A percentile compares a stretch with the other conserved stretches of the same genome.
Evolutionary conservation across 2,888 invertebrate species (phyloP).

Genomic region (Lumbricus terrestris): DNA sequence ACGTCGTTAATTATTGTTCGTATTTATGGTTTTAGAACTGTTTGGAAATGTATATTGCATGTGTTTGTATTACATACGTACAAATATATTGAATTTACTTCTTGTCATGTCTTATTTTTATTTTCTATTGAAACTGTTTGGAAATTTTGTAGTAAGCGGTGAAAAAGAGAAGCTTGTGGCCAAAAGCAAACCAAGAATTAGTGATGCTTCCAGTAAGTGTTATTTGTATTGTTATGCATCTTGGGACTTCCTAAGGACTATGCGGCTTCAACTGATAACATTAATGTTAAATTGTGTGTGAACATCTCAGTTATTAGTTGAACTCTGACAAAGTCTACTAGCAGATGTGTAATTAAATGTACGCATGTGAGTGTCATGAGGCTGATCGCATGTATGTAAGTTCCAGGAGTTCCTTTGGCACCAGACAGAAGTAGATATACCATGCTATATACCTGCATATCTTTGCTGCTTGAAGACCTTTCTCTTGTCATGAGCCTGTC

Average conservation of each 20-base stretch:
- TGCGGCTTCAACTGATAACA: not conserved
- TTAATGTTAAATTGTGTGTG: not conserved
- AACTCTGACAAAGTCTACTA: too few relatives aligned
- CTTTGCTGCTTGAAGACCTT: too few relatives aligned
- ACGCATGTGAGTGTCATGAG: too few relatives aligned
- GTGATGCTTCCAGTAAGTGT: constrained; percentile 10
- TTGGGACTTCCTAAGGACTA: not conserved
- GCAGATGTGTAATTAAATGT: too few relatives aligned
- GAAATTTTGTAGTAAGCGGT: not conserved
- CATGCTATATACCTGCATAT: too few relatives aligned
- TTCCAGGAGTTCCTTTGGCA: too few relatives aligned
- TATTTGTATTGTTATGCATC: not conserved
- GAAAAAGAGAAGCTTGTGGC: not conserved
- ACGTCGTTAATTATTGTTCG: not conserved
- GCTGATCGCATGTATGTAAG: too few relatives aligned
- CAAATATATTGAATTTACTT: not conserved
- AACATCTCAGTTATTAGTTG: not conserved
- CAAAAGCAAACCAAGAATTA: not conserved
- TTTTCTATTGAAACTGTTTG: not conserved
- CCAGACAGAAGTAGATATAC: too few relatives aligned
- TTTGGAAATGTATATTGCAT: not conserved
- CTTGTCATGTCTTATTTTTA: not conserved
- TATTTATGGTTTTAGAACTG: not conserved
- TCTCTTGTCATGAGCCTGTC: too few relatives aligned
- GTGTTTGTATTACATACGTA: not conserved